These are phyloP conservation scores for Gymnogyps californianus DNA, from an alignment of 2,113 vertebrate genomes.

Conservation along the genomic window DNA sequence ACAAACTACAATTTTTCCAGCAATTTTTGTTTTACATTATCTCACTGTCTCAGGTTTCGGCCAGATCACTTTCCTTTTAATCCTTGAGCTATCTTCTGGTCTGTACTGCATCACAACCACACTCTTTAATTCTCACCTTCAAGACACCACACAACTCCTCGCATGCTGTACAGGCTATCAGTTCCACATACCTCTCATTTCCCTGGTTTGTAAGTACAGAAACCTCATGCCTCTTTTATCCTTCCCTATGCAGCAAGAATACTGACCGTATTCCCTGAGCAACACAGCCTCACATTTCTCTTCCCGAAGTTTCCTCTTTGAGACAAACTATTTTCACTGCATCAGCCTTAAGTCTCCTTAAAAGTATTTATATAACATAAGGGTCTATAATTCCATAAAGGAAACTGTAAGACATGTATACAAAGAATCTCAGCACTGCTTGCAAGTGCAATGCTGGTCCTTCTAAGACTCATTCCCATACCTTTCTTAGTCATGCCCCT, in stretches of 20 bases:
- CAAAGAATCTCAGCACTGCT: not conserved
- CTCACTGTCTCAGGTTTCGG: not conserved
- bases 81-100: not conserved
- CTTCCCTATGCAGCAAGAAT: not conserved
- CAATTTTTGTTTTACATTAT: not conserved
- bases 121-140: not conserved
- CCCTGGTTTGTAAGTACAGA: not conserved
- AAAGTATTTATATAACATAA: not conserved
- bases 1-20: not conserved
- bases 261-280: not conserved
- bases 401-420: not conserved
- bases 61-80: not conserved
- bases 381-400: not conserved
- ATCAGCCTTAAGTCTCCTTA: not conserved
- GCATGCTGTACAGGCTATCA: not conserved
- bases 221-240: not conserved
- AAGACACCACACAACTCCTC: not conserved
- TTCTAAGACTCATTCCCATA: not conserved
- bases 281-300: not conserved
- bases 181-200: not conserved
- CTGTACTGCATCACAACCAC: not conserved
- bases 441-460: not conserved
- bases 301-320: not conserved
- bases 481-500: not conserved
- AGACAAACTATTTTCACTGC: not conserved